Evolutionary conservation across 2,888 invertebrate genomes (phyloP).

Genomic region (Eupithecia vulgata): DNA sequence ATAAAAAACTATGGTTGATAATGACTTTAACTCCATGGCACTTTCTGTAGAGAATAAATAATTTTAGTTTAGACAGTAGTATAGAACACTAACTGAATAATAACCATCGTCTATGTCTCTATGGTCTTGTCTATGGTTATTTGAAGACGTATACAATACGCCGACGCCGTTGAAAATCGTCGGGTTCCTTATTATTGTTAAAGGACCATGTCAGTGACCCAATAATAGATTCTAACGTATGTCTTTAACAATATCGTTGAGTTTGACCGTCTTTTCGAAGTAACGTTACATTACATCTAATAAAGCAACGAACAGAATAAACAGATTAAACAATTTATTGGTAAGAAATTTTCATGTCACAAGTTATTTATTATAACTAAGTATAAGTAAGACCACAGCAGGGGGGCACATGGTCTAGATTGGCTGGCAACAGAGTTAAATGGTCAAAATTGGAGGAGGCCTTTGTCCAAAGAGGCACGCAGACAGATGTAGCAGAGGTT

Average conservation of each 20-base stretch:
- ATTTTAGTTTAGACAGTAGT: slow-evolving; percentile 58
- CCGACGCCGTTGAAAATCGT: slow-evolving; percentile 43
- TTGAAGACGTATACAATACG: slow-evolving; percentile 35
- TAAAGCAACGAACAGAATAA: no score
- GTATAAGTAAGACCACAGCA: no score
- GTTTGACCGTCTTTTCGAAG: not conserved
- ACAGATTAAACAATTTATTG: no score
- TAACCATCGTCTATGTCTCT: slow-evolving; percentile 38
- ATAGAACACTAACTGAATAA: slow-evolving; percentile 54
- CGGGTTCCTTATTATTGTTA: slow-evolving; percentile 45
- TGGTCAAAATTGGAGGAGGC: no score
- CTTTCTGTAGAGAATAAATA: slow-evolving; percentile 40
- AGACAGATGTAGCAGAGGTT: no score
- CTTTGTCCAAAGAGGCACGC: no score
- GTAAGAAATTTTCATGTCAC: no score
- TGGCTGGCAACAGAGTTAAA: no score
- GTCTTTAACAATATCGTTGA: not conserved
- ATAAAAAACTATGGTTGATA: not conserved
- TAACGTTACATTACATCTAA: no score
- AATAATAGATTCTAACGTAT: slow-evolving; percentile 38
- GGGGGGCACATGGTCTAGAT: no score
- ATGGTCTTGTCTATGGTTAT: slow-evolving; percentile 29
- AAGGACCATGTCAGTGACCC: slow-evolving; percentile 38
- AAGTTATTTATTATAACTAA: no score
- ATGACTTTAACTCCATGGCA: not conserved